Evolutionary conservation across 2,797 vertebrate species (phyloP).

Genomic region (Malurus leucopterus): DNA sequence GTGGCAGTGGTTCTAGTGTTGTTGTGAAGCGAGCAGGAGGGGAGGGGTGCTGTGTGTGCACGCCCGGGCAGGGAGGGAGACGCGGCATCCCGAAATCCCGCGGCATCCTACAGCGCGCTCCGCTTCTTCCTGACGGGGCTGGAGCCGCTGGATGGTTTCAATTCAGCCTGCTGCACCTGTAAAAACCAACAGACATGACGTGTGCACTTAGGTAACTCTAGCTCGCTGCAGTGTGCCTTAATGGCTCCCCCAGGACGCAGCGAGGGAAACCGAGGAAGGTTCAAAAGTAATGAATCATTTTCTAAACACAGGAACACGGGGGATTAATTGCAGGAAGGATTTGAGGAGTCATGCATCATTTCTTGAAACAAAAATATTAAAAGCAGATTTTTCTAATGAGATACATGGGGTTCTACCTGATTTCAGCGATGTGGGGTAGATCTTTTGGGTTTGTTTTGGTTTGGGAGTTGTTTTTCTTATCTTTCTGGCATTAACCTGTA

Average conservation of each 20-base stretch:
- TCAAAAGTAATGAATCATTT: conserved; percentile 98
- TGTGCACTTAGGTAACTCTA: conserved; percentile 88
- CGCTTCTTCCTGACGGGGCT: conserved; percentile 85
- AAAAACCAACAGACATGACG: conserved; percentile 91
- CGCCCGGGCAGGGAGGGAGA: neutral
- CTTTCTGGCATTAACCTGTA: neutral
- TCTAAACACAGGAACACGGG: conserved; percentile 95
- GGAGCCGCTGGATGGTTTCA: conserved; percentile 81
- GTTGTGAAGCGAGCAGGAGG: neutral
- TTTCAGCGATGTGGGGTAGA: conserved; percentile 2
- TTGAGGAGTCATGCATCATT: conserved; percentile 94
- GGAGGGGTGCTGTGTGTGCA: neutral
- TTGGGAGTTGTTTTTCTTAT: conserved; percentile 16
- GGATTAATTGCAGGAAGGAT: conserved; percentile 98
- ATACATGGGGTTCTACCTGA: conserved; percentile 63
- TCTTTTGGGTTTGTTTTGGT: conserved; percentile 25
- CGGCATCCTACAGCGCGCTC: conserved; percentile 71
- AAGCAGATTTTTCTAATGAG: conserved; percentile 85
- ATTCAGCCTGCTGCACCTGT: conserved; percentile 93
- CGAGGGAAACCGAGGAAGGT: conserved; percentile 80
- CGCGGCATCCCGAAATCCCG: neutral
- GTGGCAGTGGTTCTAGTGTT: neutral
- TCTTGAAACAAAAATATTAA: conserved; percentile 87
- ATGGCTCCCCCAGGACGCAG: conserved; percentile 90
- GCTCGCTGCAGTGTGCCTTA: conserved; percentile 82